Percentiles rank a stretch among this genome's conserved stretches.
Evolutionary conservation across 2,888 invertebrate genomes (phyloP).

Genomic region (Sinhomidia bicolor): DNA sequence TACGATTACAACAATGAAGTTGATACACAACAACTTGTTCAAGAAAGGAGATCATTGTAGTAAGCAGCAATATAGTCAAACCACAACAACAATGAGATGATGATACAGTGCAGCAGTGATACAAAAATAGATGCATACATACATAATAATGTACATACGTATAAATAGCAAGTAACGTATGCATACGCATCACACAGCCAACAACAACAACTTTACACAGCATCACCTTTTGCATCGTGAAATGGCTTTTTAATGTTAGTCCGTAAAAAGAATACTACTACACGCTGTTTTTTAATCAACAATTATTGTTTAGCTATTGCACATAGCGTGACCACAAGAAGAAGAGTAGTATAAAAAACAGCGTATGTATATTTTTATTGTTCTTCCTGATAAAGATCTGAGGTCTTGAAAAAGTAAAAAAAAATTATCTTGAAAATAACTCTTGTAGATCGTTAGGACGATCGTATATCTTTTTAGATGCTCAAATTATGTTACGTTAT

Average conservation of each 20-base stretch:
- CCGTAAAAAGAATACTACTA: slow-evolving; percentile 7
- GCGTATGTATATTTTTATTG: slow-evolving; percentile 1
- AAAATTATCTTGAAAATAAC: slow-evolving; percentile 49
- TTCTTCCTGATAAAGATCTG: slow-evolving; percentile 55
- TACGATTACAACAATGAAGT: not conserved
- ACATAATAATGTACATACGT: not conserved
- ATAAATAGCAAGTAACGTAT: too few relatives aligned
- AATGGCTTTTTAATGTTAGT: slow-evolving; percentile 37
- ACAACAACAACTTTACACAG: not conserved
- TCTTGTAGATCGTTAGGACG: slow-evolving; percentile 60
- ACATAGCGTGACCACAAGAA: slow-evolving; percentile 59
- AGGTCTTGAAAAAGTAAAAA: slow-evolving; percentile 22
- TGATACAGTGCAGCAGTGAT: too few relatives aligned
- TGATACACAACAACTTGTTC: not conserved
- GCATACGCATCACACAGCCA: not conserved
- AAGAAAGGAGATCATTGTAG: not conserved
- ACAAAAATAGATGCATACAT: not conserved
- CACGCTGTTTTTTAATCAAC: slow-evolving; percentile 15
- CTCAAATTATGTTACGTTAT: slow-evolving; percentile 51
- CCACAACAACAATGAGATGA: slow-evolving; percentile 32
- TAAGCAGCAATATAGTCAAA: slow-evolving; percentile 11
- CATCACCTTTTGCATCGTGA: not conserved
- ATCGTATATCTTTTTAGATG: slow-evolving; percentile 33
- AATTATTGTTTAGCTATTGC: slow-evolving; percentile 45
- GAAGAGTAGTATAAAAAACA: slow-evolving; percentile 38